A percentile compares a stretch with the other conserved stretches of the same genome.
These are phyloP conservation scores for Mnemiopsis leidyi DNA, from an alignment of 37 sponge, comb jelly and placozoan species.

Conservation along the genomic window DNA sequence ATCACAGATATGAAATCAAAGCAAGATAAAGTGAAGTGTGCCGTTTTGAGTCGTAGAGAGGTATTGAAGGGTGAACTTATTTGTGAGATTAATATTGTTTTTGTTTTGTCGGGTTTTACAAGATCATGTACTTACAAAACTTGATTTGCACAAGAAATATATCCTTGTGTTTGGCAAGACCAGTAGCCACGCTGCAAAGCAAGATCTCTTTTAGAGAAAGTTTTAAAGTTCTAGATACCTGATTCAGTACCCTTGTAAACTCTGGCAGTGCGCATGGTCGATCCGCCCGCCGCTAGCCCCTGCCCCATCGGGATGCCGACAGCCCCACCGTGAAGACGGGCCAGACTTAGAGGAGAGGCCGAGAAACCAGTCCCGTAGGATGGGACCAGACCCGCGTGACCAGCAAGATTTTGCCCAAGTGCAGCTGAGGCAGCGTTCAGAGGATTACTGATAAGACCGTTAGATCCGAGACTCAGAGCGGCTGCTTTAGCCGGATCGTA, in stretches of 20 bases:
- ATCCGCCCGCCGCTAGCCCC: not conserved
- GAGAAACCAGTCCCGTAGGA: constrained; percentile 2
- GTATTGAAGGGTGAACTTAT: too few species aligned
- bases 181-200: constrained; percentile 15
- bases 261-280: not conserved
- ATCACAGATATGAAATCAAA: not conserved
- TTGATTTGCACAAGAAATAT: not conserved
- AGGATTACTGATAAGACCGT: constrained; percentile 32
- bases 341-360: not conserved
- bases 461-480: not conserved
- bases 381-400: not conserved
- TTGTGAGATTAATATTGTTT: too few species aligned
- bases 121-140: too few species aligned
- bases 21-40: too few species aligned
- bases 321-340: constrained; percentile 12
- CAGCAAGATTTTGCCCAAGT: not conserved
- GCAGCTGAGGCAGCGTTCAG: not conserved
- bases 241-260: constrained; percentile 37
- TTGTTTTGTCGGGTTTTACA: too few species aligned
- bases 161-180: not conserved
- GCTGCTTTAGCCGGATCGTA: not conserved
- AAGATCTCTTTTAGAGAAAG: constrained; percentile 6
- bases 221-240: not conserved
- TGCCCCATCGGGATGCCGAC: not conserved
- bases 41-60: too few species aligned